Evolutionary conservation across 64 coral and sea anemone species (phyloP).

Genomic region (Montipora efflorescens): DNA sequence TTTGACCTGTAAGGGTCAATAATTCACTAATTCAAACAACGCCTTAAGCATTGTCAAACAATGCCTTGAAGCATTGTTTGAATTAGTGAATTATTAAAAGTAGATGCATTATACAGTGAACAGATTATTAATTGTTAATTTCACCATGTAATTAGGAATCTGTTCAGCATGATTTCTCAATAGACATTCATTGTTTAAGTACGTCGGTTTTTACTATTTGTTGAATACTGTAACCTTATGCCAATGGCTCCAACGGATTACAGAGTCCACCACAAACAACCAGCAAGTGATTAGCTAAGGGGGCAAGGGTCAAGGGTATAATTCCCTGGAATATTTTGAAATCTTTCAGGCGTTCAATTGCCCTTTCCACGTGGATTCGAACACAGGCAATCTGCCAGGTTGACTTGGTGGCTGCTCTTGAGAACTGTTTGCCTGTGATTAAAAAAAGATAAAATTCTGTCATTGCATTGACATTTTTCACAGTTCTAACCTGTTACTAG

Average conservation of each 20-base stretch:
- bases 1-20: constrained; percentile 17
- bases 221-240: neutral
- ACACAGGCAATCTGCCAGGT: constrained; percentile 10
- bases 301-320: neutral
- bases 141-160: constrained; percentile 21
- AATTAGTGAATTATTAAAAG: neutral
- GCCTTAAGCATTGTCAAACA: neutral
- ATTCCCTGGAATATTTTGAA: constrained; percentile 27
- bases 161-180: neutral
- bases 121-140: constrained; percentile 12
- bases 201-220: neutral
- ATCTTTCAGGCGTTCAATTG: constrained; percentile 13
- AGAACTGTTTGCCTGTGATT: constrained; percentile 3
- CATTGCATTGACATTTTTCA: neutral
- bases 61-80: no score
- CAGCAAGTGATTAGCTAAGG: neutral
- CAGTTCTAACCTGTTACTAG: neutral
- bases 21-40: constrained; percentile 16
- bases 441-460: neutral
- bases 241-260: constrained; percentile 9
- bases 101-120: constrained; percentile 18
- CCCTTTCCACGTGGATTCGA: constrained; percentile 15
- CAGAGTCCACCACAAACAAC: constrained; percentile 23
- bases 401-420: neutral
- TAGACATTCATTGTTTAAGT: neutral